Conservation (phyloP, 1,140 invertebrate genomes). For the Samia ricini region DNA sequence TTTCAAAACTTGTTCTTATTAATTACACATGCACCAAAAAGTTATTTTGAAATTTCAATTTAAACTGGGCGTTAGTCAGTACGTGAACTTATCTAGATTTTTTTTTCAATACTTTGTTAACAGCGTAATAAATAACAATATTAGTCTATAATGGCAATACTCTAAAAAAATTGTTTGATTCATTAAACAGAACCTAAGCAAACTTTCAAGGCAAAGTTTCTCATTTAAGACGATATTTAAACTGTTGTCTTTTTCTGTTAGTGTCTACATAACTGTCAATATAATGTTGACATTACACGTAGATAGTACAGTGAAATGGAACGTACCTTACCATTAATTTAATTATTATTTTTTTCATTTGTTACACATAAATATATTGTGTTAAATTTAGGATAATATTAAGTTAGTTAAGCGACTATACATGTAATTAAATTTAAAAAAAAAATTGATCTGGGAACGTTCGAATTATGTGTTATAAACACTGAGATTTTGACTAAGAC, state of each 20-base stretch:
- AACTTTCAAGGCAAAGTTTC: constrained; percentile 1
- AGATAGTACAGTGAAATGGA: constrained; percentile 15
- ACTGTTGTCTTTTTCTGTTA: constrained; percentile 17
- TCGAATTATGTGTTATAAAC: neutral
- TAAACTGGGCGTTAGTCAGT: too few relatives aligned
- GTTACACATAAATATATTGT: constrained; percentile 42
- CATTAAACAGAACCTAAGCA: neutral
- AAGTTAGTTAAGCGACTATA: constrained; percentile 67
- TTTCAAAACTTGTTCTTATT: too few relatives aligned
- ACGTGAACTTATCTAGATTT: too few relatives aligned
- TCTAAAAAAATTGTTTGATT: too few relatives aligned
- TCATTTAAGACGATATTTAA: constrained; percentile 13
- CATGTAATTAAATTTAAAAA: constrained; percentile 32
- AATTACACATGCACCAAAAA: too few relatives aligned
- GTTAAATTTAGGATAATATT: constrained; percentile 42
- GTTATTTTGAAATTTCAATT: too few relatives aligned
- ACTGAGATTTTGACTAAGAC: too few relatives aligned
- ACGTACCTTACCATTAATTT: constrained; percentile 26
- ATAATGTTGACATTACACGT: constrained; percentile 14
- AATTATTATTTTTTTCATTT: constrained; percentile 34
- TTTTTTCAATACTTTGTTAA: too few relatives aligned
- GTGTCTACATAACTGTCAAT: constrained; percentile 17
- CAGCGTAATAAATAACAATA: too few relatives aligned
- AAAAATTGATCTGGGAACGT: neutral
- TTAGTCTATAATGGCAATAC: too few relatives aligned